Evolutionary conservation across 1,140 invertebrate genomes (phyloP).

Genomic region (Sesamia nonagrioides): DNA sequence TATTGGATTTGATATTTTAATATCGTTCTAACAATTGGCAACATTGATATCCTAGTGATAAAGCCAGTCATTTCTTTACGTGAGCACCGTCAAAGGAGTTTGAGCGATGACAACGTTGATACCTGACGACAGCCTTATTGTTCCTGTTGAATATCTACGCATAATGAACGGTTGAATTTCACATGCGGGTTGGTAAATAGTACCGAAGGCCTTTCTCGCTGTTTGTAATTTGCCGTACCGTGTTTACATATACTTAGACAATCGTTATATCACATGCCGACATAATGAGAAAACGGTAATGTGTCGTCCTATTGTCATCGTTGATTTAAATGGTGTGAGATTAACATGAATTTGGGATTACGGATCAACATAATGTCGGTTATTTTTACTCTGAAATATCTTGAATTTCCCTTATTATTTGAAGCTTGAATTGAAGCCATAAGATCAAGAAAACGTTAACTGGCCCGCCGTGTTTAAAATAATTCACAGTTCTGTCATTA

Average conservation of each 20-base stretch:
- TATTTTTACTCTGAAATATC: no score
- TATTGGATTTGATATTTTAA: no score
- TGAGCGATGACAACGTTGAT: slow-evolving; percentile 4
- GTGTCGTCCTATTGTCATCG: not conserved
- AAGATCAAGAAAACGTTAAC: no score
- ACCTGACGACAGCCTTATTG: slow-evolving; percentile 35
- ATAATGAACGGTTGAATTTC: slow-evolving; percentile 50
- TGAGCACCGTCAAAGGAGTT: slow-evolving; percentile 28
- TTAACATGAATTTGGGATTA: not conserved
- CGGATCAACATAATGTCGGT: no score
- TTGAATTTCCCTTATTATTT: no score
- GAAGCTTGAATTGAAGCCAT: no score
- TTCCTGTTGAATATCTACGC: slow-evolving; percentile 21
- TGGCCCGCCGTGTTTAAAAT: no score
- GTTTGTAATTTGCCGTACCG: slow-evolving; percentile 32
- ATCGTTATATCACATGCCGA: not conserved
- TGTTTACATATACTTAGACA: slow-evolving; percentile 35
- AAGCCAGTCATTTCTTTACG: not conserved
- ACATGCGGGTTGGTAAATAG: slow-evolving; percentile 49
- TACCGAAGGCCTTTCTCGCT: not conserved
- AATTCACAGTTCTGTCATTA: no score
- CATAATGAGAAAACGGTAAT: not conserved
- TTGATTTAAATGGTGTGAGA: not conserved
- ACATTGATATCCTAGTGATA: not conserved
- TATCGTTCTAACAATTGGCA: no score